A percentile compares a stretch with the other conserved stretches of the same genome.
Evolutionary conservation across 2,888 invertebrate genomes (phyloP).

Genomic region (Nebria salina): DNA sequence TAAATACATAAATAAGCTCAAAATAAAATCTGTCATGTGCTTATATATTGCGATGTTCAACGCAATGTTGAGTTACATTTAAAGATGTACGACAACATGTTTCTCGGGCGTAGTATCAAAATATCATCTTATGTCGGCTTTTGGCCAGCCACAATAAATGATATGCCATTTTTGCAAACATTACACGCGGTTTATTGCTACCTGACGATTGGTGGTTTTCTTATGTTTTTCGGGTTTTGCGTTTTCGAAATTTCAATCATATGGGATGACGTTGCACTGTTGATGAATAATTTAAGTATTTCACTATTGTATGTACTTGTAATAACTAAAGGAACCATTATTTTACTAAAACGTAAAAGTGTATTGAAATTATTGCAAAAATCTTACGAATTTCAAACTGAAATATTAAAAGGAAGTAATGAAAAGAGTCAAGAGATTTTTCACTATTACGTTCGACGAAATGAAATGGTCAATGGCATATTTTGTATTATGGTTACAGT

Average conservation of each 20-base stretch:
- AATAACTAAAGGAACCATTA: not conserved
- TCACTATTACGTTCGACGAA: not conserved
- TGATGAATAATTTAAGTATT: slow-evolving; percentile 4
- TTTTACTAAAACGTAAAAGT: not conserved
- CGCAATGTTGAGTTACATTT: not conserved
- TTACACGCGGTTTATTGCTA: not conserved
- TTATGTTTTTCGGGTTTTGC: not conserved
- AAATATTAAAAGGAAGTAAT: not conserved
- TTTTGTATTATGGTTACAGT: not conserved
- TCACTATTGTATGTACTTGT: slow-evolving; percentile 1
- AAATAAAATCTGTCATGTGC: not conserved
- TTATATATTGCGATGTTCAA: not conserved
- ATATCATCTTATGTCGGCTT: not conserved
- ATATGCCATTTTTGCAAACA: not conserved
- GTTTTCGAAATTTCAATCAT: not conserved
- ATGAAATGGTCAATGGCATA: not conserved
- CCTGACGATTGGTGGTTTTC: not conserved
- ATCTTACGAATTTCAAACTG: not conserved
- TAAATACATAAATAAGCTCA: not conserved
- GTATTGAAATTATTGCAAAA: not conserved
- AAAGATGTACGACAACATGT: not conserved
- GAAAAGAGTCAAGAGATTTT: not conserved
- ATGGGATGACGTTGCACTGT: not conserved
- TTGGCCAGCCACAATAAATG: not conserved
- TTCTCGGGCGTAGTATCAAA: not conserved